Conservation (phyloP, 2,797 vertebrate species). For the Natrix natrix region DNA sequence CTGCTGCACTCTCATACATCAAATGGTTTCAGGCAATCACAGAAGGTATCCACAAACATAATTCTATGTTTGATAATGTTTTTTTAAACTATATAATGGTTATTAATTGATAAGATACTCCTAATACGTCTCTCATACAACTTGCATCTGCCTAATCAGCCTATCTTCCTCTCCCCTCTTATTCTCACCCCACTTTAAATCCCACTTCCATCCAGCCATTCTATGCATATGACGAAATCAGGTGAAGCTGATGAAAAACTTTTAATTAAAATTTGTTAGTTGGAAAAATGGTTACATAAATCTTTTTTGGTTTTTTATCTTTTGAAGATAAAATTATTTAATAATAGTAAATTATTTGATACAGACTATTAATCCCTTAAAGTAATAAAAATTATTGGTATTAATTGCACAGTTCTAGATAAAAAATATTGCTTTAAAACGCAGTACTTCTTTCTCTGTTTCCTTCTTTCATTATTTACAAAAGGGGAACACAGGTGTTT, state of each 20-base stretch:
- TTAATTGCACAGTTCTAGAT: constrained; percentile 45
- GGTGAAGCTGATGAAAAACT: not conserved
- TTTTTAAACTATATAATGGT: not conserved
- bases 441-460: constrained; percentile 22
- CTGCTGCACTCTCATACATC: not conserved
- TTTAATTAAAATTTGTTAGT: not conserved
- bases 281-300: not conserved
- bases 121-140: not conserved
- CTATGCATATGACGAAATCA: not conserved
- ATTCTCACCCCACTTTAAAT: not conserved
- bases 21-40: not conserved
- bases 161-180: not conserved
- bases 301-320: constrained; percentile 40
- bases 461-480: constrained; percentile 23
- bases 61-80: not conserved
- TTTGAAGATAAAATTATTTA: constrained; percentile 51
- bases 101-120: not conserved
- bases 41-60: not conserved
- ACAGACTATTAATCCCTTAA: constrained; percentile 54
- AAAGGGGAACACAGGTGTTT: constrained; percentile 22
- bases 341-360: constrained; percentile 57
- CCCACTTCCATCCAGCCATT: not conserved
- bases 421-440: constrained; percentile 45
- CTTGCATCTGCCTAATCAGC: not conserved
- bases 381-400: constrained; percentile 39